Conservation (phyloP, 2,888 invertebrate genomes). For the Craniophora ligustri region DNA sequence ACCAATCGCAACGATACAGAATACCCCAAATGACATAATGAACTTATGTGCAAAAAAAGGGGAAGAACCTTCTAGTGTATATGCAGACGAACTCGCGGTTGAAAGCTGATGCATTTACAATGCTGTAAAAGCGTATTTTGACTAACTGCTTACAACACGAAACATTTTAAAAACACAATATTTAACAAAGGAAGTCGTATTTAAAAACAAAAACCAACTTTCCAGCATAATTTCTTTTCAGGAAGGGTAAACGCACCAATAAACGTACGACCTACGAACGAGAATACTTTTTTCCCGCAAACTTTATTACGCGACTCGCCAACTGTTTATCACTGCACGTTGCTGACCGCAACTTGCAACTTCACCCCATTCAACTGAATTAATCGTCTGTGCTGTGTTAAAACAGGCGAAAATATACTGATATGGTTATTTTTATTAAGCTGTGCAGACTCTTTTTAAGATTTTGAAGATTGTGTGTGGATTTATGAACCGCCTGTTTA, state of each 20-base stretch:
- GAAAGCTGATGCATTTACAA: no score
- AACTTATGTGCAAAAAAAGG: no score
- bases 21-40: no score
- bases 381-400: constrained; percentile 55
- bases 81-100: no score
- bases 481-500: no score
- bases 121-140: no score
- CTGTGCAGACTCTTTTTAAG: constrained; percentile 14
- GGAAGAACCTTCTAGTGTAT: no score
- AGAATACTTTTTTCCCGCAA: constrained; percentile 54
- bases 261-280: constrained; percentile 47
- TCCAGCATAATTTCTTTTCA: constrained; percentile 23
- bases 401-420: constrained; percentile 48
- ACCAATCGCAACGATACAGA: no score
- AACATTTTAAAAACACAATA: no score
- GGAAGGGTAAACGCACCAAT: constrained; percentile 55
- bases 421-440: constrained; percentile 35
- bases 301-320: constrained; percentile 45
- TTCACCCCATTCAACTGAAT: constrained; percentile 58
- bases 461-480: no score
- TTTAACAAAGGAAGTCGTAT: no score
- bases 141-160: no score
- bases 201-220: not conserved
- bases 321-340: constrained; percentile 60
- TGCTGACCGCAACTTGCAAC: constrained; percentile 57